Conservation (phyloP, 2,888 invertebrate species). For the Palloptera scutellata region DNA sequence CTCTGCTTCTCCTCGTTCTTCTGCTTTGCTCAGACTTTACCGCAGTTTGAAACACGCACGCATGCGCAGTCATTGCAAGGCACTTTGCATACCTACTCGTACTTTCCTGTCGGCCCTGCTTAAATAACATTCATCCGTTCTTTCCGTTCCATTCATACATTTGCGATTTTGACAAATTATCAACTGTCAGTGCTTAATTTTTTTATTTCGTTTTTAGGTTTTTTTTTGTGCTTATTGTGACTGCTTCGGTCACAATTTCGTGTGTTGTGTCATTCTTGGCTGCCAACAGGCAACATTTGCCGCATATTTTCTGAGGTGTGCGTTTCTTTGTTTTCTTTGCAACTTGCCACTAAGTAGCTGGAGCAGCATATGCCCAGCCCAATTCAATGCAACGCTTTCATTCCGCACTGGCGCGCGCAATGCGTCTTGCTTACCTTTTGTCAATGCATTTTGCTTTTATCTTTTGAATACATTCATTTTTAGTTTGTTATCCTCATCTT, state of each 20-base stretch:
- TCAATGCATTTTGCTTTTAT: background rate
- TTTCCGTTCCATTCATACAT: background rate
- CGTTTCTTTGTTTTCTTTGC: too few species aligned
- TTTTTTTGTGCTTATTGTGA: too few species aligned
- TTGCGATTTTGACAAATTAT: slow-evolving; percentile 59
- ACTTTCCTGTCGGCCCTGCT: too few species aligned
- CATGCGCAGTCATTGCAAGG: background rate
- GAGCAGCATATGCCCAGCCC: too few species aligned
- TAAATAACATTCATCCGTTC: too few species aligned
- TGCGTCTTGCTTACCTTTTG: background rate
- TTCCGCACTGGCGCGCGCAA: background rate
- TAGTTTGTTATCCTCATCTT: slow-evolving; percentile 5
- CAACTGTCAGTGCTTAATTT: slow-evolving; percentile 58
- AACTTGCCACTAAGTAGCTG: too few species aligned
- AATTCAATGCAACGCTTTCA: too few species aligned
- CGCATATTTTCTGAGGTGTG: background rate
- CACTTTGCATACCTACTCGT: background rate
- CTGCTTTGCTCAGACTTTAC: background rate
- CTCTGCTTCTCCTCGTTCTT: background rate
- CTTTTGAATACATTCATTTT: background rate
- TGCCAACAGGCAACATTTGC: slow-evolving; percentile 10
- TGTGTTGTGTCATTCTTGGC: slow-evolving; percentile 18
- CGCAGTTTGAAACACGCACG: background rate
- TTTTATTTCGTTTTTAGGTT: slow-evolving; percentile 16
- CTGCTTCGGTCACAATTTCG: background rate